These are phyloP conservation scores for Phoeniculus purpureus DNA, from an alignment of 2,797 vertebrate genomes.

Conservation along the genomic window DNA sequence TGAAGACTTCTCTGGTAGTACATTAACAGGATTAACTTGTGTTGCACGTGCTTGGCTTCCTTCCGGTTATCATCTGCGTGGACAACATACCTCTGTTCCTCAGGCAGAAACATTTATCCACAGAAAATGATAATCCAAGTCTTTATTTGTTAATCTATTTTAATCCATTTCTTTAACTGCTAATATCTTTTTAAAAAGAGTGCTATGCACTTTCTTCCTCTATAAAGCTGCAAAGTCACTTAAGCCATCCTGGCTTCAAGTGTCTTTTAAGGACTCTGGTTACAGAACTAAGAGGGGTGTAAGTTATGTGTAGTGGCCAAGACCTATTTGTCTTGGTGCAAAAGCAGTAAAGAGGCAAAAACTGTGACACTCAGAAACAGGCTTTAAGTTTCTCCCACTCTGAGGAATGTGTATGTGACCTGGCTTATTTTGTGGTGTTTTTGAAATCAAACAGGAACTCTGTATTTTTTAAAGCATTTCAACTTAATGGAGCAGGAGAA, in stretches of 20 bases:
- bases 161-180: slow-evolving; percentile 14
- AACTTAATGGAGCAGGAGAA: background rate
- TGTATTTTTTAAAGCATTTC: background rate
- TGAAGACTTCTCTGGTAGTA: background rate
- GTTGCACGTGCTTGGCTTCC: background rate
- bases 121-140: background rate
- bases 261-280: background rate
- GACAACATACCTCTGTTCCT: background rate
- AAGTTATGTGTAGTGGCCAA: background rate
- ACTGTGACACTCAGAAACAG: background rate
- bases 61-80: background rate
- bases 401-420: background rate
- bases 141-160: slow-evolving; percentile 17
- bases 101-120: background rate
- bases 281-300: background rate
- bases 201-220: background rate
- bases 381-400: background rate
- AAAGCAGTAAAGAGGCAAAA: background rate
- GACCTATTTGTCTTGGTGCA: background rate
- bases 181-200: background rate
- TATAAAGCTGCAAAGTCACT: background rate
- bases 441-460: background rate
- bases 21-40: background rate
- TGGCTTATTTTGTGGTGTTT: background rate
- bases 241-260: background rate